Conservation (phyloP, 2,797 vertebrate species). For the Falco naumanni region DNA sequence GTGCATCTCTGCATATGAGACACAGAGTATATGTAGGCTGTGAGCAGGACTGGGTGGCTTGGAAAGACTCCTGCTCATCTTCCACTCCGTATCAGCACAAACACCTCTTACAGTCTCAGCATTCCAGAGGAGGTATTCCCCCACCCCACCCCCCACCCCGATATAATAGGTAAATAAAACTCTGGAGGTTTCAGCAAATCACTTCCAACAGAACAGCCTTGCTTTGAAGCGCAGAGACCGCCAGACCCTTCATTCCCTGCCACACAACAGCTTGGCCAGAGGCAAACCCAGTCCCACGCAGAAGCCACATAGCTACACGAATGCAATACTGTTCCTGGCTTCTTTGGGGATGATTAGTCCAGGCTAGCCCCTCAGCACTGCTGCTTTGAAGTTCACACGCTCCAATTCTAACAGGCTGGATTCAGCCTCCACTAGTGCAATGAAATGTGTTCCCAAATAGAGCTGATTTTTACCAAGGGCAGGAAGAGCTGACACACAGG, state of each 20-base stretch:
- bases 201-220: background rate
- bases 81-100: background rate
- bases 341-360: background rate
- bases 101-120: background rate
- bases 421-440: background rate
- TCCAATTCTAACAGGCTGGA: background rate
- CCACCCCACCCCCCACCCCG: too few species aligned
- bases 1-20: background rate
- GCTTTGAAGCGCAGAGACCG: background rate
- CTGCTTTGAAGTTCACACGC: background rate
- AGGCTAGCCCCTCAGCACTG: background rate
- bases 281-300: accelerated
- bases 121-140: background rate
- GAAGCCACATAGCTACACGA: background rate
- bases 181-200: background rate
- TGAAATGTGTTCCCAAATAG: background rate
- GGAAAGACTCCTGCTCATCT: background rate
- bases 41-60: background rate
- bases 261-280: accelerated
- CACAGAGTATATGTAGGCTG: accelerated
- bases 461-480: background rate
- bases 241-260: background rate
- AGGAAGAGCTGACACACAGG: background rate
- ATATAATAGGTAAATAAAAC: background rate
- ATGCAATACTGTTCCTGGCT: accelerated